Evolutionary conservation across 2,797 vertebrate species (phyloP).

Genomic region (Urosaurus nigricauda): DNA sequence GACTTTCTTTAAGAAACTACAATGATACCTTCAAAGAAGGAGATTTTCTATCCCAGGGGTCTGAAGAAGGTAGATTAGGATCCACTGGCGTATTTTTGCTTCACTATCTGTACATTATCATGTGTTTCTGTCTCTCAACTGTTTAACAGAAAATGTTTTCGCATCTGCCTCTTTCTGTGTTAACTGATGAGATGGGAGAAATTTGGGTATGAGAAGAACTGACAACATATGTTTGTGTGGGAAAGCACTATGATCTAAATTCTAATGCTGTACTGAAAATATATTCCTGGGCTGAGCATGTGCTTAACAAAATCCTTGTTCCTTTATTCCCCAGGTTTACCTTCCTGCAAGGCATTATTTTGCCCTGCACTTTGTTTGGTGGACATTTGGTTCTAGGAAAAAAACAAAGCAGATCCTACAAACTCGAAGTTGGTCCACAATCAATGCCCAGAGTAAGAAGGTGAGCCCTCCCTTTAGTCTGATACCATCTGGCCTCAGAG

Average conservation of each 20-base stretch:
- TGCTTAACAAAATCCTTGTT: not conserved
- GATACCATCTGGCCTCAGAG: no score
- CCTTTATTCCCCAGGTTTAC: not conserved
- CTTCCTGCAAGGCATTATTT: not conserved
- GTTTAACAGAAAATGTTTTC: not conserved
- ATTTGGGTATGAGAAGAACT: not conserved
- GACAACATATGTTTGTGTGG: not conserved
- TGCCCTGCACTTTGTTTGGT: not conserved
- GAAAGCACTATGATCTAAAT: not conserved
- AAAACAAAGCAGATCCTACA: not conserved
- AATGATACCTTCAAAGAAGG: not conserved
- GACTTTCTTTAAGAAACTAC: not conserved
- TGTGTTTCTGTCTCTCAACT: not conserved
- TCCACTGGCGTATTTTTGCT: not conserved
- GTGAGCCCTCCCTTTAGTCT: no score
- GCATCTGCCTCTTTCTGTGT: not conserved
- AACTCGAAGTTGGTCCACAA: not conserved
- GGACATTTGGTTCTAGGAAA: not conserved
- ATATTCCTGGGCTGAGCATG: not conserved
- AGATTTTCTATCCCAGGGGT: not conserved
- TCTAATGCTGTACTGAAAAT: not conserved
- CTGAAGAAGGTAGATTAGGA: not conserved
- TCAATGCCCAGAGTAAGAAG: no score
- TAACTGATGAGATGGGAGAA: not conserved
- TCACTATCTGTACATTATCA: not conserved